These are phyloP conservation scores for Fulica atra DNA, from an alignment of 2,113 vertebrate genomes.

Conservation along the genomic window DNA sequence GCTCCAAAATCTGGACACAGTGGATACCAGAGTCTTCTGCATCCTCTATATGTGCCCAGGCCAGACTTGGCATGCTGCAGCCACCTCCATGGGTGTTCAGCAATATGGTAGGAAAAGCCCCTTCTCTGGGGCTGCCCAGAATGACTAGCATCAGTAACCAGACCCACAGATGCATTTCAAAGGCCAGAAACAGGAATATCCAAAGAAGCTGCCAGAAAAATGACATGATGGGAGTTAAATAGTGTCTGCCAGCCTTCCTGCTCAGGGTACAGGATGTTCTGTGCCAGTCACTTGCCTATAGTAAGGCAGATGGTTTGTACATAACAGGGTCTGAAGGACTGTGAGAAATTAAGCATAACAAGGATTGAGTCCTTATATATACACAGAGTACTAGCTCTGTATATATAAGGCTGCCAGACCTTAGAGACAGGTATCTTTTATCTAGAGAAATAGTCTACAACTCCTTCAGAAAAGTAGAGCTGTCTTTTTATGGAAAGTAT, in stretches of 20 bases:
- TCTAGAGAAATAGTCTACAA: neutral
- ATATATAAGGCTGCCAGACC: neutral
- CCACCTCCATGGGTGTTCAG: neutral
- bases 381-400: neutral
- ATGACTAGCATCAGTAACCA: neutral
- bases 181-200: neutral
- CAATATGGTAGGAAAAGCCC: neutral
- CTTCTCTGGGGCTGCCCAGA: neutral
- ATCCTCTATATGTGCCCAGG: too few species aligned
- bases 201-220: neutral
- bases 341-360: neutral
- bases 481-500: neutral
- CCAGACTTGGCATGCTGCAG: neutral
- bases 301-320: neutral
- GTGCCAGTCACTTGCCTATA: neutral
- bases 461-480: neutral
- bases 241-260: neutral
- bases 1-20: neutral
- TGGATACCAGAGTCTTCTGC: neutral
- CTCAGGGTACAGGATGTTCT: neutral
- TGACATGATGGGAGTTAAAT: neutral
- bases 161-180: neutral
- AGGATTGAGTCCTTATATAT: too few species aligned
- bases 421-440: neutral
- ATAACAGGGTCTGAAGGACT: neutral